Conservation (phyloP, 2,888 invertebrate genomes). For the Rosalia funebris region DNA sequence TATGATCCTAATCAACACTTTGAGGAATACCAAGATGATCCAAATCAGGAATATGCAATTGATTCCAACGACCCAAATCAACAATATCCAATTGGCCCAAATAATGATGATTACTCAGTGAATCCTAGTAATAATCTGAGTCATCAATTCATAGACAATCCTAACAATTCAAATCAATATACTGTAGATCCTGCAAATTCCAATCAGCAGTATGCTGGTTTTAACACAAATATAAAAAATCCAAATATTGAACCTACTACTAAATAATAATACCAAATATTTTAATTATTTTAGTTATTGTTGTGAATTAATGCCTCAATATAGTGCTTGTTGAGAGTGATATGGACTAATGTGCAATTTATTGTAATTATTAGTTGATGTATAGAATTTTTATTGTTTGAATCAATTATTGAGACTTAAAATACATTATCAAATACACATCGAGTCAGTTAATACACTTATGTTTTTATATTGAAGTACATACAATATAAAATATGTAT, state of each 20-base stretch:
- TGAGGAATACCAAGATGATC: conserved; percentile 34
- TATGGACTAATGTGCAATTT: conserved; percentile 24
- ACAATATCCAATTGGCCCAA: conserved; percentile 43
- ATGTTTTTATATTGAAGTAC: too few species aligned
- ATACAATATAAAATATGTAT: too few species aligned
- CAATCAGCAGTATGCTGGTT: conserved; percentile 25
- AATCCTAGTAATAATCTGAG: conserved; percentile 42
- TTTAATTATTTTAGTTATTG: conserved; percentile 4
- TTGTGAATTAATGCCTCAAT: background rate
- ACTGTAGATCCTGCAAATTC: conserved; percentile 18
- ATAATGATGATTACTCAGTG: background rate
- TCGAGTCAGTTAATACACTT: too few species aligned
- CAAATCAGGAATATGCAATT: conserved; percentile 33
- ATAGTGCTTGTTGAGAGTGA: conserved; percentile 16
- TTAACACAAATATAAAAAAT: conserved; percentile 3
- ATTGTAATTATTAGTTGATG: conserved; percentile 7
- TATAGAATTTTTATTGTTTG: too few species aligned
- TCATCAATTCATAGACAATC: conserved; percentile 48
- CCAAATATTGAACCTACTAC: background rate
- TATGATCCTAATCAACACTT: conserved; percentile 42
- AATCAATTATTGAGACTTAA: too few species aligned
- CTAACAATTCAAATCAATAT: conserved; percentile 45
- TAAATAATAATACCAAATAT: conserved; percentile 27
- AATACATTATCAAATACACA: too few species aligned
- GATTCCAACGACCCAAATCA: conserved; percentile 33